A percentile compares a stretch with the other conserved stretches of the same genome.
Evolutionary conservation across 2,888 invertebrate species (phyloP).

Genomic region (Andrena bucephala): DNA sequence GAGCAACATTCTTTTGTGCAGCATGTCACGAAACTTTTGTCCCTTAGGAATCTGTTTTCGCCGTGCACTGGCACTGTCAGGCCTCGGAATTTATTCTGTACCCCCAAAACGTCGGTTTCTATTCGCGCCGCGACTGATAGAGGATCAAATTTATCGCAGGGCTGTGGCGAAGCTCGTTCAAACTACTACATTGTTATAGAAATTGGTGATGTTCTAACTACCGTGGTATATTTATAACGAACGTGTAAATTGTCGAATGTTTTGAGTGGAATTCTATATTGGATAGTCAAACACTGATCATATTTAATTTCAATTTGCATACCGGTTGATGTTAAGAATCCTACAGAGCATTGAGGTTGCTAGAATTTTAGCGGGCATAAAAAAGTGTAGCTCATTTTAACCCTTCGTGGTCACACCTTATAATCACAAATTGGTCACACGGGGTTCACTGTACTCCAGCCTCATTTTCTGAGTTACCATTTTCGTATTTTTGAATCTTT

Average conservation of each 20-base stretch:
- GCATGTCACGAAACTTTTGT: conserved; percentile 37
- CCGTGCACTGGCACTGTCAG: neutral
- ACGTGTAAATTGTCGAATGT: neutral
- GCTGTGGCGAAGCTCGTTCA: neutral
- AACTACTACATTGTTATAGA: neutral
- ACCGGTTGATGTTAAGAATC: neutral
- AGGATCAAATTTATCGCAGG: neutral
- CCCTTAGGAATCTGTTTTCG: neutral
- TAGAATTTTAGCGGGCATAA: neutral
- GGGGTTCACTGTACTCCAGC: too few relatives aligned
- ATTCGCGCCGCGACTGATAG: neutral
- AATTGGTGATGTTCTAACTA: neutral
- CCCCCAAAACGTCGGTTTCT: neutral
- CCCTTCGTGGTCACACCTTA: too few relatives aligned
- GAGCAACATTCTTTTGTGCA: conserved; percentile 49
- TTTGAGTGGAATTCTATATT: neutral
- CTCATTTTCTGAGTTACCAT: too few relatives aligned
- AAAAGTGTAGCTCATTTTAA: neutral
- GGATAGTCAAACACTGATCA: too few relatives aligned
- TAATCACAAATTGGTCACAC: too few relatives aligned
- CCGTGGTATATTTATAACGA: neutral
- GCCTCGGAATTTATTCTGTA: conserved; percentile 28
- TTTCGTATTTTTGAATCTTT: too few relatives aligned
- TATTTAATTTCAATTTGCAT: too few relatives aligned
- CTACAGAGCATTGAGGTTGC: neutral